Evolutionary conservation across 1,140 invertebrate genomes (phyloP).

Genomic region (Drosophila pseudoobscura): DNA sequence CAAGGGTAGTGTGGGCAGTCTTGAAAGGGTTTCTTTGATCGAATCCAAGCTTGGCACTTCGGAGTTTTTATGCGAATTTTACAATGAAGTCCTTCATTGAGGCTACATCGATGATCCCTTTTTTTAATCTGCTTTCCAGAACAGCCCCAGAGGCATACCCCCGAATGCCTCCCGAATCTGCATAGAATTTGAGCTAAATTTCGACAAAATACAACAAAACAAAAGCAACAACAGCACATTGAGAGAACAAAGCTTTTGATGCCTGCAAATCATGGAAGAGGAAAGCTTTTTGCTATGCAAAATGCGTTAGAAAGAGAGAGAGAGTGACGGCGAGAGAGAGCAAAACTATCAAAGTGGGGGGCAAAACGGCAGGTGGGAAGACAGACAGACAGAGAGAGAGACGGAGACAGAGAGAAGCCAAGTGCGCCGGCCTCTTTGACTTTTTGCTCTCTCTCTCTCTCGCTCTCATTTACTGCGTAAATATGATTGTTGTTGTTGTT

Average conservation of each 20-base stretch:
- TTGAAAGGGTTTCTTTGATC: too few species aligned
- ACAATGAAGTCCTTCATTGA: too few species aligned
- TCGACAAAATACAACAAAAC: constrained; percentile 3
- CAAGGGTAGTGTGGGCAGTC: too few species aligned
- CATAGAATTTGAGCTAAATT: constrained; percentile 19
- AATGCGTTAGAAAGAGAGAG: constrained; percentile 52
- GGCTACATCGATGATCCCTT: too few species aligned
- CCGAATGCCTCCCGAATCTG: not conserved
- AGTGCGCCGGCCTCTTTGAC: constrained; percentile 75
- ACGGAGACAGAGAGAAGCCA: constrained; percentile 11
- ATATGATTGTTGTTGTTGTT: constrained; percentile 45
- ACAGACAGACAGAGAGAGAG: not conserved
- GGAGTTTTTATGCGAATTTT: too few species aligned
- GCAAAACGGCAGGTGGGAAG: constrained; percentile 28
- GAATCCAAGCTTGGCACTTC: too few species aligned
- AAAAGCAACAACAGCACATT: constrained; percentile 24
- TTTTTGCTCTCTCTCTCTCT: constrained; percentile 31
- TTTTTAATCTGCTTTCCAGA: not conserved
- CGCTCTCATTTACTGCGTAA: constrained; percentile 66
- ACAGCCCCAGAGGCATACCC: not conserved
- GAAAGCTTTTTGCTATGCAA: constrained; percentile 45
- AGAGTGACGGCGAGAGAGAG: constrained; percentile 12
- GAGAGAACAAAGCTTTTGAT: constrained; percentile 2
- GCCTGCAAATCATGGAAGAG: constrained; percentile 23
- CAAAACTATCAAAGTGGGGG: constrained; percentile 12